Percentiles rank a stretch among this genome's conserved stretches.
Evolutionary conservation across 2,888 invertebrate species (phyloP).

Genomic region (Agriopis aurantiaria): DNA sequence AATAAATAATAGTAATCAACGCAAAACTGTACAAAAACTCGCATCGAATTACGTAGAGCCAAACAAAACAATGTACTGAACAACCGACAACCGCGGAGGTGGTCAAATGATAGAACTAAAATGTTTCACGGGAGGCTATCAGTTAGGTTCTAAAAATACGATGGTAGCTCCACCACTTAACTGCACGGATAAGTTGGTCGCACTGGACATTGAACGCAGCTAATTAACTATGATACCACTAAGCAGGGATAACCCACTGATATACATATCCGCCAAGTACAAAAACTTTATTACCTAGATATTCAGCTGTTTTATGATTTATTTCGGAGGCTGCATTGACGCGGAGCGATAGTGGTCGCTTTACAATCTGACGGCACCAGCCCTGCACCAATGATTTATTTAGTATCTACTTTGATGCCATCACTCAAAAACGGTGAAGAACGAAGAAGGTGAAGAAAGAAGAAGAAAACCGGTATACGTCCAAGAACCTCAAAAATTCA

Average conservation of each 20-base stretch:
- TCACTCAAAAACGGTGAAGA: no score
- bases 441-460: no score
- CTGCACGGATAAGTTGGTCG: not conserved
- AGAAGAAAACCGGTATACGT: no score
- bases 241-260: constrained; percentile 65
- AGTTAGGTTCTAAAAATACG: not conserved
- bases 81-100: not conserved
- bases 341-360: no score
- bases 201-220: constrained; percentile 14
- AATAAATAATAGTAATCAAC: constrained; percentile 2
- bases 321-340: not conserved
- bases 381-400: no score
- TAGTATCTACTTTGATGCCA: no score
- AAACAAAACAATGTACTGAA: constrained; percentile 16
- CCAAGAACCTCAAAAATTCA: no score
- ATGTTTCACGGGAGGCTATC: not conserved
- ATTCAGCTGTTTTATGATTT: constrained; percentile 1
- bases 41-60: constrained; percentile 13
- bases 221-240: constrained; percentile 36
- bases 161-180: not conserved
- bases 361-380: no score
- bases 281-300: constrained; percentile 26
- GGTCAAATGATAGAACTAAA: not conserved
- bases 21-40: constrained; percentile 20
- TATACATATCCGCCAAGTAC: constrained; percentile 50